A percentile compares a stretch with the other conserved stretches of the same genome.
Evolutionary conservation across 2,113 vertebrate genomes (phyloP).

Genomic region (Lethenteron camtschaticum): DNA sequence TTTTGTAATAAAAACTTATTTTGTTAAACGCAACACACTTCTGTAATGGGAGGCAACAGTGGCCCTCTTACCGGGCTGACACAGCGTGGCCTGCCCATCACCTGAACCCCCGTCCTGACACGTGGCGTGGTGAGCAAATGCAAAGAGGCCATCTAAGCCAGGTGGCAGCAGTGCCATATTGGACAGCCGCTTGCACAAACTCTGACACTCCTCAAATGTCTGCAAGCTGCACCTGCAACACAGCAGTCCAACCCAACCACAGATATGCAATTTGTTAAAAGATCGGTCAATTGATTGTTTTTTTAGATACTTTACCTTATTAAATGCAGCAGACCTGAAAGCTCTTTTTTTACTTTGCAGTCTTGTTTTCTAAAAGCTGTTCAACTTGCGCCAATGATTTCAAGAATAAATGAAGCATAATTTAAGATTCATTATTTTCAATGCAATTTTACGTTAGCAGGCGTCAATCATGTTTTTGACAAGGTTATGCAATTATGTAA

Average conservation of each 20-base stretch:
- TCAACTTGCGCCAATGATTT: background rate
- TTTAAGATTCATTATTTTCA: no score
- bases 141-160: conserved; percentile 87
- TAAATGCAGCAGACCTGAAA: background rate
- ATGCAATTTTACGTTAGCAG: background rate
- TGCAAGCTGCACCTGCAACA: conserved; percentile 75
- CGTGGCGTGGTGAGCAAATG: conserved; percentile 89
- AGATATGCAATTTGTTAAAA: background rate
- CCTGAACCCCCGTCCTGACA: conserved; percentile 61
- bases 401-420: background rate
- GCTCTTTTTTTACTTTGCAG: background rate
- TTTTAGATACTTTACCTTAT: background rate
- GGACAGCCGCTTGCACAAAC: conserved; percentile 73
- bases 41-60: background rate
- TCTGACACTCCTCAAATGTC: conserved; percentile 96
- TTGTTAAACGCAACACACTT: no score
- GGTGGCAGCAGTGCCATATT: conserved; percentile 55
- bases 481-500: no score
- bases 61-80: conserved; percentile 46
- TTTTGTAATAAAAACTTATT: no score
- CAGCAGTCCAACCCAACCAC: background rate
- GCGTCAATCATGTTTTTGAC: background rate
- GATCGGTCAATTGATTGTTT: background rate
- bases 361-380: background rate
- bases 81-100: conserved; percentile 74